A percentile compares a stretch with the other conserved stretches of the same genome.
These are phyloP conservation scores for Polyploca ridens DNA, from an alignment of 2,888 invertebrate genomes.

Conservation along the genomic window DNA sequence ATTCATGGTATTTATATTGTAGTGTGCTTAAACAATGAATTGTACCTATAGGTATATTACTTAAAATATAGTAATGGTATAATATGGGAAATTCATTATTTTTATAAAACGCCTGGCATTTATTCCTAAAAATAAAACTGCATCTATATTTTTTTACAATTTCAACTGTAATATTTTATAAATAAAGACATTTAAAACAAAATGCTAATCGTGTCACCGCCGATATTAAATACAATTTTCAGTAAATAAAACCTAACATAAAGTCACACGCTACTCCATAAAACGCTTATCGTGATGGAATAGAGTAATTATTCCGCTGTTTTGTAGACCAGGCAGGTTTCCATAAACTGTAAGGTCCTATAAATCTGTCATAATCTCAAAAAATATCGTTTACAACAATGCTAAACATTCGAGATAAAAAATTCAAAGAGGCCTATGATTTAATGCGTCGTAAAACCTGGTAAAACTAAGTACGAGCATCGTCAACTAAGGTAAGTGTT, in stretches of 20 bases:
- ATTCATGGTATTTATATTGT: no score
- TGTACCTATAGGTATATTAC: no score
- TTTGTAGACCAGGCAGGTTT: constrained; percentile 26
- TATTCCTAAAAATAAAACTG: no score
- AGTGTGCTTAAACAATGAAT: no score
- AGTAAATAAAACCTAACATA: neutral
- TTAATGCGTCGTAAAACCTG: constrained; percentile 16
- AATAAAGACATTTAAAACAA: no score
- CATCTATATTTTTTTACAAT: no score
- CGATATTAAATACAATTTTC: neutral
- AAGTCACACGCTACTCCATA: constrained; percentile 15
- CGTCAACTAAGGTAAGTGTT: constrained; percentile 15
- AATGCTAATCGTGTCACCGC: neutral
- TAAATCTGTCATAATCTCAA: constrained; percentile 35
- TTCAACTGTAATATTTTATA: no score
- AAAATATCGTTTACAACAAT: constrained; percentile 32
- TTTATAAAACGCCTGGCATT: no score
- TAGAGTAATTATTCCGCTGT: constrained; percentile 28
- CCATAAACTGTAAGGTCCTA: constrained; percentile 20
- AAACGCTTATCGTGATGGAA: constrained; percentile 16
- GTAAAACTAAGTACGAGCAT: constrained; percentile 16
- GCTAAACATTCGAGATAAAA: constrained; percentile 24
- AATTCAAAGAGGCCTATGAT: constrained; percentile 15
- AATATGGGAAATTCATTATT: no score
- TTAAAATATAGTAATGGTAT: no score